phyloP scores from a whole-genome alignment of 23 tunicate genomes.

The Trididemnum nubilum region DNA sequence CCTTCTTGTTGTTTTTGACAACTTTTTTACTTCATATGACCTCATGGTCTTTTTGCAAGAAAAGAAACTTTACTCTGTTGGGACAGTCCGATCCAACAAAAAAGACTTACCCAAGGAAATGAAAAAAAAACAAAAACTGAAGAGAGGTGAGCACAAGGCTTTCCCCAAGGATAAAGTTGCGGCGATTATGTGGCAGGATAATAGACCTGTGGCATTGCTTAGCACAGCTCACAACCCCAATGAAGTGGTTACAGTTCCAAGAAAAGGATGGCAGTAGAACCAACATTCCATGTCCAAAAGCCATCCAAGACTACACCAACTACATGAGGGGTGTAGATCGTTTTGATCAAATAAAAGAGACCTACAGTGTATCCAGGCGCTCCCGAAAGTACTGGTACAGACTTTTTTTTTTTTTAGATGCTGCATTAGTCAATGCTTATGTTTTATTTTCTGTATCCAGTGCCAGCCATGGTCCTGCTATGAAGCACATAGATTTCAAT shows the following conservation, averaged over 20 bases:
- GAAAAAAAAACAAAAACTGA: not conserved
- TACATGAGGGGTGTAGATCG: constrained; percentile 43
- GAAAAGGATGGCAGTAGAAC: constrained; percentile 18
- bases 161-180: constrained; percentile 1
- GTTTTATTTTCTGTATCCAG: not conserved
- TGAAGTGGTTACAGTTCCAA: not conserved
- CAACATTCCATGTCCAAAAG: constrained; percentile 29
- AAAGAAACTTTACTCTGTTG: constrained; percentile 3
- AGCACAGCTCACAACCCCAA: constrained; percentile 20
- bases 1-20: constrained; percentile 13
- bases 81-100: constrained; percentile 14
- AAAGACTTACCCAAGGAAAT: constrained; percentile 10
- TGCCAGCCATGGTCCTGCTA: not conserved
- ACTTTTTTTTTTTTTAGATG: not conserved
- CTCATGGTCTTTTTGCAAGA: not conserved
- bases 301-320: constrained; percentile 4
- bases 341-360: constrained; percentile 25
- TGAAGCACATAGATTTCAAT: constrained; percentile 11
- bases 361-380: constrained; percentile 14
- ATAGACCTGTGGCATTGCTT: constrained; percentile 16
- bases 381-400: constrained; percentile 30
- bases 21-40: constrained; percentile 5
- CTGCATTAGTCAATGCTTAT: constrained; percentile 5
- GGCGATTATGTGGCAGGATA: constrained; percentile 17
- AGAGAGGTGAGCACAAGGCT: constrained; percentile 7